phyloP scores from a whole-genome alignment of 2,888 invertebrate genomes.

The Parelbella ahira region DNA sequence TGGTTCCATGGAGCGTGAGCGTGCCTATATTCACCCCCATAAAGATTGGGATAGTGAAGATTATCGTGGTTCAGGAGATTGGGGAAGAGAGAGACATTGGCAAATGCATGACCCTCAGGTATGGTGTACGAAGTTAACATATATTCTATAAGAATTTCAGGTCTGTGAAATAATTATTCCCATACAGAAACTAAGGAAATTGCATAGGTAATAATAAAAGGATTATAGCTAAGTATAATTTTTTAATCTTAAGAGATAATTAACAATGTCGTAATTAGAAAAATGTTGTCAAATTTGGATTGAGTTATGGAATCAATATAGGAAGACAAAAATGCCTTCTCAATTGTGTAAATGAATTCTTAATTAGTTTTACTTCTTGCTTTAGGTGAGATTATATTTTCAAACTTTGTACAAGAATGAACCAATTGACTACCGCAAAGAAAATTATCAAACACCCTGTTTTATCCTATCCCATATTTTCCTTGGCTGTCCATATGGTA shows the following conservation, averaged over 20 bases:
- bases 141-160: no score
- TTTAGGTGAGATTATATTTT: constrained; percentile 64
- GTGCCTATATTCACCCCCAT: constrained; percentile 69
- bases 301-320: no score
- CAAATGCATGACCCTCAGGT: constrained; percentile 72
- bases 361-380: constrained; percentile 42
- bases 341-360: no score
- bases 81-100: constrained; percentile 74
- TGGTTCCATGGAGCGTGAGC: constrained; percentile 69
- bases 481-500: constrained; percentile 77
- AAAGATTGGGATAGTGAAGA: constrained; percentile 79
- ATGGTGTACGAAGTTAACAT: no score
- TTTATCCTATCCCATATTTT: constrained; percentile 73
- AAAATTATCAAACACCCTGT: constrained; percentile 56
- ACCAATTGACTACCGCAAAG: constrained; percentile 66
- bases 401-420: constrained; percentile 62
- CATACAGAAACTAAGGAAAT: no score
- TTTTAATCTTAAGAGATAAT: no score
- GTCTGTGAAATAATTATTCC: no score
- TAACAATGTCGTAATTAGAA: no score
- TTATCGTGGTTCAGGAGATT: constrained; percentile 75
- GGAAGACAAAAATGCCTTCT: no score
- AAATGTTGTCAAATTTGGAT: no score
- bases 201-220: no score
- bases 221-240: no score